Evolutionary conservation across 2,797 vertebrate species (phyloP), one percentile per base, ranked within the genome.

Genomic region (Eulemur rubriventer): DNA sequence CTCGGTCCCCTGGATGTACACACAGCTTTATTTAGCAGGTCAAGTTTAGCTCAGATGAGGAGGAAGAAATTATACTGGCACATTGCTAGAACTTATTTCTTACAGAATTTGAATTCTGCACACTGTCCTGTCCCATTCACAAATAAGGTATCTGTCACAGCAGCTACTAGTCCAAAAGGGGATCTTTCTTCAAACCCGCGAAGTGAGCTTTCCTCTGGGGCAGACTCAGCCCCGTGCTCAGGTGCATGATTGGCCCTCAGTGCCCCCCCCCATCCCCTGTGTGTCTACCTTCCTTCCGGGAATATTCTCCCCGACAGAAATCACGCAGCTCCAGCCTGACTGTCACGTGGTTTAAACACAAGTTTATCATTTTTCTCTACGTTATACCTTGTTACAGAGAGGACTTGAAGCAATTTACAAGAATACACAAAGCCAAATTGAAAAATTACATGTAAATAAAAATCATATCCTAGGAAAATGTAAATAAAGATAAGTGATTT

Each of bases 381-480:
- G 17, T 50, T 30, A 20, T 57, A 26, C 67, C 75, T 93, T 75
- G 50, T 46, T 86, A 65, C 26, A 80, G 83, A 86, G 35, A 94
- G 26, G 65, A 89, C 46, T 93, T 67, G 72, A 92, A 48, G 67
- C 33, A 48, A 57, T 89, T 94, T 86, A 69, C 16, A 82, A 87
- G 79, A 78, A 72, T n/a, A 75, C 9, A 72, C 26, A 85, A 81
- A 59, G 86, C 75, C 70, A 83, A 86, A 83, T 61, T 67, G 76
- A 86, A 92, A 83, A 84, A 65, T 83, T 75, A 75, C n/a, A 52
- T 8, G 1, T 28, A 87, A 80, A 63, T 76, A 67, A 87, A 78
- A 85, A 76, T 94, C 48, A 75, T 28, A 89, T 67, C 26, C 33
- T 46, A 92, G 52, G 57, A 70, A 94, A 90, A 70, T 67, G 22